Base-by-base conservation (phyloP, 2,888 invertebrate species). In the Kryphioiulus occultus region DNA sequence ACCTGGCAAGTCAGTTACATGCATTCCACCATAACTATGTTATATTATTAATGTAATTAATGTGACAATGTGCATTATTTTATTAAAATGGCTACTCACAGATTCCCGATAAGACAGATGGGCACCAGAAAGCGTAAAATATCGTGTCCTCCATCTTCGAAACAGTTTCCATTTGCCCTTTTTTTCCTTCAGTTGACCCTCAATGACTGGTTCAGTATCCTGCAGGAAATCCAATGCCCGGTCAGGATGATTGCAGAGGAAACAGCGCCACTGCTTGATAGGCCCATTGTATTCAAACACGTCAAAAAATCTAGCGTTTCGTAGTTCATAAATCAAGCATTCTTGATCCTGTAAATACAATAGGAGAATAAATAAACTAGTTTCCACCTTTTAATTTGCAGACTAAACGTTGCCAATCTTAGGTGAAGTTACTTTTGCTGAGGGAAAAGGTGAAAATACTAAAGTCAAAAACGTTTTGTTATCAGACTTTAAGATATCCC, bases 391-490 rank as follows among this genome's bases (percentile, higher is more conserved):
- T 68, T 7, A 22, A 17, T 32, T 32, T 30, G 32, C 10, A 68
- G n/a, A 5, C 22, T 44, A 47, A 39, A n/a, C 44, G 47, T 0
- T 32, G 26, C 35, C 19, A 87, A 83, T 22, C 30, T 35, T 4
- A 42, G 42, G 30, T 83, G 32, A 39, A 42, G 0, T 78, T 91
- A 95, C 96, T 94, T 97, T 97, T 87, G 95, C 93, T 88, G 96
- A 96, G 0, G 98, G 98, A 93, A 98, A 98, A 87, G 97, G 97
- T 90, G 97, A 97, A 7, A 98, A 98, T 87, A 98, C 98, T 83
- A 98, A 94, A 86, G 98, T 96, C 53, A 96, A 93, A 91, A 97
- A 97, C 53, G 96, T 96, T 92, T 95, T 95, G 92, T 96, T 96
- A 92, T 98, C 97, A 91, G 96, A 95, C 92, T 97, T 97, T 90